Percentiles rank a stretch among this genome's conserved stretches.
phyloP scores from a whole-genome alignment of 2,113 vertebrate genomes.

The Platysteira castanea region DNA sequence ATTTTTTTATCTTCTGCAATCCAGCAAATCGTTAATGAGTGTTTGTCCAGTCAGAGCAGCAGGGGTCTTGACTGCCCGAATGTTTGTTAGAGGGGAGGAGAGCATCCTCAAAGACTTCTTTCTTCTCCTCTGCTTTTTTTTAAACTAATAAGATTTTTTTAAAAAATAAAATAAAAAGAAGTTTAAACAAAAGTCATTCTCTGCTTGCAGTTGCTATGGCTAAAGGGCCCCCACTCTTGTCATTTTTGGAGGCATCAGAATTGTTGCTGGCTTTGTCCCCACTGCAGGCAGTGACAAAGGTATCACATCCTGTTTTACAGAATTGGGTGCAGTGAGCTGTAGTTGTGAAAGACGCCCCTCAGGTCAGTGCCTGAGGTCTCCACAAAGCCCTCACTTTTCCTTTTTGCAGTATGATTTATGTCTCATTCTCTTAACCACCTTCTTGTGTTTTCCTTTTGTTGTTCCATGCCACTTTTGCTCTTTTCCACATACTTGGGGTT shows the following conservation, averaged over 20 bases:
- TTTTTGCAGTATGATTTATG: background rate
- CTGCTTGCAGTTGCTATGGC: background rate
- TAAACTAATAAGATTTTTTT: background rate
- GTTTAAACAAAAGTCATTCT: background rate
- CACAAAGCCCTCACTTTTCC: background rate
- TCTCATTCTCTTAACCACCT: background rate
- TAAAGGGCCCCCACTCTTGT: background rate
- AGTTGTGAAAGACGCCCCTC: background rate
- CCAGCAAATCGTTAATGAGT: background rate
- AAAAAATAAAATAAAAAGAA: no score
- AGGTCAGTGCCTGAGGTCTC: background rate
- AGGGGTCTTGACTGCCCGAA: background rate
- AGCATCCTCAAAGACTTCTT: background rate
- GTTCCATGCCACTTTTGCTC: background rate
- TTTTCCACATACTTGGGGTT: rapidly evolving
- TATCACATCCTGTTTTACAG: background rate
- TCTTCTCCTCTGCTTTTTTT: background rate
- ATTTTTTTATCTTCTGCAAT: background rate
- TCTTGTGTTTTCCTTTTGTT: background rate
- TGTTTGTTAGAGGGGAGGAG: background rate
- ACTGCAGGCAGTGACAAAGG: background rate
- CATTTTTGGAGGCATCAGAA: background rate
- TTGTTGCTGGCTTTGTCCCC: background rate
- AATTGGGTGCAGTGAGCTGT: background rate
- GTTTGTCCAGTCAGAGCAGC: background rate